A percentile compares a stretch with the other conserved stretches of the same genome.
Evolutionary conservation across 2,113 vertebrate species (phyloP).

Genomic region (Pavo muticus): DNA sequence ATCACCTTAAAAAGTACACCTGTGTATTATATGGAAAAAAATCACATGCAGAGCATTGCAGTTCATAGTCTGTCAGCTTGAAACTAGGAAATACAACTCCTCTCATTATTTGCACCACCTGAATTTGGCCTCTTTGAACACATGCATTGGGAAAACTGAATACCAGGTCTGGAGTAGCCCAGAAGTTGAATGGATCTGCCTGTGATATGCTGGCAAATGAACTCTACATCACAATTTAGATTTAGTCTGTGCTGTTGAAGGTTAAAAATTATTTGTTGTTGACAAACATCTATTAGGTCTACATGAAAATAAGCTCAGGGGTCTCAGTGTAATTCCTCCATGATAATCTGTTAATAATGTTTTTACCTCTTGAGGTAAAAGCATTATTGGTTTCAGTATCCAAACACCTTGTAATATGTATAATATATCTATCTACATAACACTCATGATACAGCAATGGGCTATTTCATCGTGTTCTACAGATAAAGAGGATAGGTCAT

Average conservation of each 20-base stretch:
- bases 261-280: slow-evolving; percentile 3
- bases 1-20: neutral
- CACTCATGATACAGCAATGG: neutral
- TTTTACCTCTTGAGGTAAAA: neutral
- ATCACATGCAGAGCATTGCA: neutral
- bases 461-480: neutral
- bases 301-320: neutral
- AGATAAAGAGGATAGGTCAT: neutral
- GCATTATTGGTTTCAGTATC: neutral
- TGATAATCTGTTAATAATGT: neutral
- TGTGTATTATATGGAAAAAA: neutral
- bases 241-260: neutral
- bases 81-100: neutral
- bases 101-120: neutral
- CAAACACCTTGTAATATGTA: neutral
- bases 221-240: neutral
- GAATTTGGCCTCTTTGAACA: neutral
- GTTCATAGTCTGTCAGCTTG: neutral
- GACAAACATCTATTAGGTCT: neutral
- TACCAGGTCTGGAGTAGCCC: neutral
- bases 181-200: neutral
- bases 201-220: neutral
- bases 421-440: neutral
- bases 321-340: neutral
- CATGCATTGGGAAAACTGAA: neutral